phyloP scores from a whole-genome alignment of 2,797 vertebrate species.

The Poeciliopsis turneri region DNA sequence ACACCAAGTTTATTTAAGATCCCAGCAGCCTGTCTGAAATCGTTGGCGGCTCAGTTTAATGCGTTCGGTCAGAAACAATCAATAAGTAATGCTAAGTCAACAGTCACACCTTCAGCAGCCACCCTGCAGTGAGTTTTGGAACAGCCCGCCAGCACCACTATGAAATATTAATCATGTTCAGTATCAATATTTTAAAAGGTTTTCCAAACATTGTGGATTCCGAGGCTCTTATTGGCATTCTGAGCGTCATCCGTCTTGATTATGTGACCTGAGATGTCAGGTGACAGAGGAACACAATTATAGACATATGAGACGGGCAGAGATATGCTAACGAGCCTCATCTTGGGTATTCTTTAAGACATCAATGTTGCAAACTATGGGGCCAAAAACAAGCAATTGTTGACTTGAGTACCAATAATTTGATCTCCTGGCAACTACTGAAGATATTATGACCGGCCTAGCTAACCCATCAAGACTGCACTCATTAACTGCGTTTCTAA shows the following conservation, averaged over 20 bases:
- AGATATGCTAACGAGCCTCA: neutral
- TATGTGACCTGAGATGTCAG: conserved; percentile 27
- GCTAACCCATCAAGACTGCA: neutral
- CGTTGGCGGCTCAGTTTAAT: conserved; percentile 6
- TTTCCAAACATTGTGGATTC: conserved; percentile 45
- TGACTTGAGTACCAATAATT: neutral
- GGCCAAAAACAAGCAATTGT: neutral
- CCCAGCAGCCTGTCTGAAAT: neutral
- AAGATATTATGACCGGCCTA: neutral
- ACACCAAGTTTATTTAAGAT: neutral
- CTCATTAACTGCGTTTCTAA: neutral
- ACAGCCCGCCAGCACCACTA: conserved; percentile 25
- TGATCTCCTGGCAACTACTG: neutral
- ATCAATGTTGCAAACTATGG: neutral
- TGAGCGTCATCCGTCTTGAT: conserved; percentile 24
- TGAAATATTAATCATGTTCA: conserved; percentile 63
- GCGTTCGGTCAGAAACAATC: conserved; percentile 30
- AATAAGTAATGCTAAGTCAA: conserved; percentile 77
- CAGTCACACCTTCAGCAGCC: conserved; percentile 60
- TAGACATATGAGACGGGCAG: neutral
- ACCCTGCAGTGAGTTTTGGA: conserved; percentile 32
- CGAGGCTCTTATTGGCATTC: conserved; percentile 35
- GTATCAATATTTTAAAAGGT: conserved; percentile 67
- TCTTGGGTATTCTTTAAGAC: neutral
- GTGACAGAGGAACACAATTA: conserved; percentile 2